Percentiles rank a stretch among this genome's conserved stretches.
Conservation (phyloP, 2,797 vertebrate species). For the Eulemur albifrons region DNA sequence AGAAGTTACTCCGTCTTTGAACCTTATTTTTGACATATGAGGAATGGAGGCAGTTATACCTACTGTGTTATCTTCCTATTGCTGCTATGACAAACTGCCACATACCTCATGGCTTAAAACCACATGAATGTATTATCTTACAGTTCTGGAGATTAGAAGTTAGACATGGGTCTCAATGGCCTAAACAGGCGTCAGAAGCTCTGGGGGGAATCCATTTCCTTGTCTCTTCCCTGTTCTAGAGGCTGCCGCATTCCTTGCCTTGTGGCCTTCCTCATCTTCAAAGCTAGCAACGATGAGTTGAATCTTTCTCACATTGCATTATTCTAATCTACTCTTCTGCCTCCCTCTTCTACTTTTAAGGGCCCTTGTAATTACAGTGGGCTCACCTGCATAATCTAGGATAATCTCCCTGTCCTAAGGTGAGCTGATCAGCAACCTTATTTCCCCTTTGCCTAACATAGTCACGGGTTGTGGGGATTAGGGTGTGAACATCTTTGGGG, state of each 20-base stretch:
- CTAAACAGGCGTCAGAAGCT: not conserved
- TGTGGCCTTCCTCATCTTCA: not conserved
- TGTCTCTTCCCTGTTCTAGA: not conserved
- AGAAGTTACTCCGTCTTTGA: not conserved
- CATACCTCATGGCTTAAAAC: not conserved
- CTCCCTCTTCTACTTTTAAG: not conserved
- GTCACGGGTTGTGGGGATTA: not conserved
- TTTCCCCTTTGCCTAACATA: not conserved
- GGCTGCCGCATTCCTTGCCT: not conserved
- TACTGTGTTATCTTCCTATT: not conserved
- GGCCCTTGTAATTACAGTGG: not conserved
- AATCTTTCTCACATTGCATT: not conserved
- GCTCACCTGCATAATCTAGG: not conserved
- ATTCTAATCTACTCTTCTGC: not conserved
- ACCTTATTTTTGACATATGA: not conserved
- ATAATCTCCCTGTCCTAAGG: not conserved
- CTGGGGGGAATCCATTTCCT: not conserved
- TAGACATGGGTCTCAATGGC: not conserved
- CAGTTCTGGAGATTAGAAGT: not conserved
- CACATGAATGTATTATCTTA: not conserved
- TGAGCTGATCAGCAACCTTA: not conserved
- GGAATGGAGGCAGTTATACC: not conserved
- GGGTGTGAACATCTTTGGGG: not conserved
- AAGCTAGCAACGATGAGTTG: not conserved
- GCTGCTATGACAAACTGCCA: not conserved